Evolutionary conservation across 2,797 vertebrate species (phyloP).

Genomic region (Sorex maritimensis): DNA sequence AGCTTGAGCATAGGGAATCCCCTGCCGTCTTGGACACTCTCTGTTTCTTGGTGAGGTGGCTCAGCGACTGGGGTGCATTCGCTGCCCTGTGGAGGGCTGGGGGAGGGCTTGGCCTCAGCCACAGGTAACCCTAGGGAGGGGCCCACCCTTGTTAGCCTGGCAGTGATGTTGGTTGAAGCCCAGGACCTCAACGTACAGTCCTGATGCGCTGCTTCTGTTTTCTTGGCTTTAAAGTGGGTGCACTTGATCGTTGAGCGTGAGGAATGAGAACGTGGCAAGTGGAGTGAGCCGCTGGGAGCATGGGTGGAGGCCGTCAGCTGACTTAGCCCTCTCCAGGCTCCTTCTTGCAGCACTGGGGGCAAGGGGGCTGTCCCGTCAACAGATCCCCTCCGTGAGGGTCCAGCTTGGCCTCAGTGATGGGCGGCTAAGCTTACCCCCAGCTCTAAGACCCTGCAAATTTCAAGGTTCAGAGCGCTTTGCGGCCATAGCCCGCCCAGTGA

Average conservation of each 20-base stretch:
- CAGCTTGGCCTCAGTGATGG: not conserved
- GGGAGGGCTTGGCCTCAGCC: not conserved
- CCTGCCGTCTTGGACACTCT: not conserved
- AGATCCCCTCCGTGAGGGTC: slow-evolving; percentile 37
- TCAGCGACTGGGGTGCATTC: not conserved
- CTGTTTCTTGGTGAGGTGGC: not conserved
- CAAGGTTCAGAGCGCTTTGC: slow-evolving; percentile 23
- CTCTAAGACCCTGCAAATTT: slow-evolving; percentile 5
- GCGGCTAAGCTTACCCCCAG: not conserved
- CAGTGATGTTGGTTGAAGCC: no score
- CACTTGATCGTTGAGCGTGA: not conserved
- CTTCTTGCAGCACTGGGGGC: no score
- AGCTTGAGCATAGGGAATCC: not conserved
- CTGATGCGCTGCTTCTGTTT: not conserved
- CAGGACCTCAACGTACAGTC: no score
- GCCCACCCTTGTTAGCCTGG: no score
- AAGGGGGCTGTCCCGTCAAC: not conserved
- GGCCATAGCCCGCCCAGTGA: slow-evolving; percentile 30
- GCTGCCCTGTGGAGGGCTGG: not conserved
- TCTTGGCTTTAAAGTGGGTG: slow-evolving; percentile 24
- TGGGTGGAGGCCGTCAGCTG: not conserved
- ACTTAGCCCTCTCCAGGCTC: not conserved
- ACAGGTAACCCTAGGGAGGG: not conserved
- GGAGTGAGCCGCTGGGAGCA: fast-evolving
- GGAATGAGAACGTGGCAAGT: not conserved